Evolutionary conservation across 2,888 invertebrate species (phyloP).

Genomic region (Cerceris ruficornis): DNA sequence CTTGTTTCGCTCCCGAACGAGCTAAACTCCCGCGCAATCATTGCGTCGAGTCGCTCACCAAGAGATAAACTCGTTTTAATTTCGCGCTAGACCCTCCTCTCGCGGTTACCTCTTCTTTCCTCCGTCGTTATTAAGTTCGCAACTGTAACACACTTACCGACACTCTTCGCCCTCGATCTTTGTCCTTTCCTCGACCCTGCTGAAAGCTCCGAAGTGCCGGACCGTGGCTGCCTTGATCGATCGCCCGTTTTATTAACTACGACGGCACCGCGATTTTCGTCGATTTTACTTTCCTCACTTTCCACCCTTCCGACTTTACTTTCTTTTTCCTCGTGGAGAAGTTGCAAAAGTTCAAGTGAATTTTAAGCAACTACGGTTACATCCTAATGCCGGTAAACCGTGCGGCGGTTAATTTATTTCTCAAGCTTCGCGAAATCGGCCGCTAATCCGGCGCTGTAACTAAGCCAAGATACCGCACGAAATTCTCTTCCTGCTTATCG

Average conservation of each 20-base stretch:
- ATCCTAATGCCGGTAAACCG: too few relatives aligned
- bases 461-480: conserved; percentile 1
- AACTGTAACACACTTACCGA: conserved; percentile 20
- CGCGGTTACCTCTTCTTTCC: conserved; percentile 2
- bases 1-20: conserved; percentile 3
- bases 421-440: background rate
- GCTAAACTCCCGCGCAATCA: background rate
- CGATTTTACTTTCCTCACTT: background rate
- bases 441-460: background rate
- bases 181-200: conserved; percentile 1
- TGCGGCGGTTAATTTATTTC: too few relatives aligned
- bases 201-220: background rate
- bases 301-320: too few relatives aligned
- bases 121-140: conserved; percentile 5
- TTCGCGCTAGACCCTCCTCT: conserved; percentile 13
- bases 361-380: background rate
- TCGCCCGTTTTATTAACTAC: conserved; percentile 40
- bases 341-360: background rate
- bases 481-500: conserved; percentile 14
- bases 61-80: conserved; percentile 26
- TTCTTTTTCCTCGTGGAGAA: too few relatives aligned
- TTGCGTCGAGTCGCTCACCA: background rate
- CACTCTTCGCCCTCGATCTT: conserved; percentile 21
- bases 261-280: conserved; percentile 8
- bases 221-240: conserved; percentile 40